Evolutionary conservation across 1,140 invertebrate species (phyloP), one percentile per base, ranked within the genome.

Genomic region (Drosophila willistoni): DNA sequence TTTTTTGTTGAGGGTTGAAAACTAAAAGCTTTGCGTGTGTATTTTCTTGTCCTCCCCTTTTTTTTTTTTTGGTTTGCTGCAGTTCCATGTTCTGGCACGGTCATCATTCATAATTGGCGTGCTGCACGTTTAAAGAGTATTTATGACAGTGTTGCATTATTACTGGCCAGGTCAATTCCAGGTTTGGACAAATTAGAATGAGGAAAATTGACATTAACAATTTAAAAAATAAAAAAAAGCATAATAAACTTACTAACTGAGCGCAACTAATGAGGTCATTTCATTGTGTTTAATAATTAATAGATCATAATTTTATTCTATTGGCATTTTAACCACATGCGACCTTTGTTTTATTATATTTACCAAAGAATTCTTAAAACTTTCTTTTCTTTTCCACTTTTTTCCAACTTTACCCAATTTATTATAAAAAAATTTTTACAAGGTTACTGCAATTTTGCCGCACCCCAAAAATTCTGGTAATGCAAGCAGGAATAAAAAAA

Each of bases 81-180:
- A 83, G 83, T 77, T 67, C 55, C 54, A 55, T 12, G 29, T 22
- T 34, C 51, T 55, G 62, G 62, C 61, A 36, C 66, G 71, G 76
- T 64, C 84, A 87, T 87, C 83, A 87, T 79, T 87, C 79, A 73
- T 82, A 86, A 86, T 80, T 87, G 83, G 79, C 77, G 70, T 73
- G 77, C 83, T 84, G 85, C 84, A 83, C 84, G 80, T 78, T 72
- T 77, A 68, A 66, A 68, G 51, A 67, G 75, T 79, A 77, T 84
- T 84, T 82, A 76, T 83, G 81, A 62, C 76, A 66, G 60, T 36
- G 67, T 47, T 59, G 64, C 71, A 68, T 79, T 79, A 65, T 74
- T 51, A 25, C 54, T 14, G 41, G 51, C 29, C 42, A 64, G 25
- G 39, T 29, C 70, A 54, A 54, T 54, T 63, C 19, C 22, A 17